Conservation (phyloP, 2,888 invertebrate genomes). For the Xylophagus ater region DNA sequence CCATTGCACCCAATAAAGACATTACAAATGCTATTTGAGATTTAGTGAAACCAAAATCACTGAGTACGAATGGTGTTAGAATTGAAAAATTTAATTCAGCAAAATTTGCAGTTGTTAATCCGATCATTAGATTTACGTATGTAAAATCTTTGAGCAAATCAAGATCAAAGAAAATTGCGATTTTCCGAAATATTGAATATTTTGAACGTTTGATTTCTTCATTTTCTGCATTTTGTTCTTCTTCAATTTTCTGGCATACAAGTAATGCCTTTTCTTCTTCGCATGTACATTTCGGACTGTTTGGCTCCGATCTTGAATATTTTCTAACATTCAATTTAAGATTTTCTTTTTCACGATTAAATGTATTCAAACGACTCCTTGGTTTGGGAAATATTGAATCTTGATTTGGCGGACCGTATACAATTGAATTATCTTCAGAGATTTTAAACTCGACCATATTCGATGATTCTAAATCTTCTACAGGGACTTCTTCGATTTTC, state of each 20-base stretch:
- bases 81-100: conserved; percentile 63
- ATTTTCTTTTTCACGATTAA: conserved; percentile 48
- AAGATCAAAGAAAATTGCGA: conserved; percentile 57
- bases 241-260: conserved; percentile 36
- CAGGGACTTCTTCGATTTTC: no score
- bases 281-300: conserved; percentile 24
- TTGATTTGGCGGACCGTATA: not conserved
- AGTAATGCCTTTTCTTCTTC: conserved; percentile 20
- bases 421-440: not conserved
- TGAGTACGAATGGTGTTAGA: conserved; percentile 60
- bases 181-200: conserved; percentile 43
- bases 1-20: conserved; percentile 56
- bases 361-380: conserved; percentile 42
- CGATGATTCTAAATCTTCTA: no score
- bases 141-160: conserved; percentile 56
- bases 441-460: not conserved
- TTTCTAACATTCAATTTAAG: conserved; percentile 43
- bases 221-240: conserved; percentile 24
- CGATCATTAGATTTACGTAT: conserved; percentile 58
- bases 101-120: conserved; percentile 58
- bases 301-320: not conserved
- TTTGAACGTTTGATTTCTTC: conserved; percentile 13
- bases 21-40: conserved; percentile 53
- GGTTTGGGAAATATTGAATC: no score
- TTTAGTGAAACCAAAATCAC: conserved; percentile 49